Evolutionary conservation across 2,113 vertebrate species (phyloP).

Genomic region (Cyanistes caeruleus): DNA sequence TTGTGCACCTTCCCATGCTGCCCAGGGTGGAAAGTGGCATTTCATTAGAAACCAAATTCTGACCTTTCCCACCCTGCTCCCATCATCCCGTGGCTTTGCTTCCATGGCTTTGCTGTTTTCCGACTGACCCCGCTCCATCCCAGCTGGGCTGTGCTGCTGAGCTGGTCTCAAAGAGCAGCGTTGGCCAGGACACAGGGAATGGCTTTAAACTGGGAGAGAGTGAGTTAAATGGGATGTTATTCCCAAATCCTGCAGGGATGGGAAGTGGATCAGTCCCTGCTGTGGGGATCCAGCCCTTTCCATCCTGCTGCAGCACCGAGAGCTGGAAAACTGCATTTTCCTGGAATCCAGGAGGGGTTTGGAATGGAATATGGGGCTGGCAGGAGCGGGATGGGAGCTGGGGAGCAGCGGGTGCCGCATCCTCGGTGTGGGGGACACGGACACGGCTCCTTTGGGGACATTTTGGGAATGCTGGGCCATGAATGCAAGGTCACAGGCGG

Average conservation of each 20-base stretch:
- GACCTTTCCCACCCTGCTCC: fast-evolving
- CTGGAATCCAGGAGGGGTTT: not conserved
- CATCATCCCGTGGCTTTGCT: fast-evolving
- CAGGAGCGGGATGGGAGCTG: not conserved
- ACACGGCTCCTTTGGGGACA: fast-evolving
- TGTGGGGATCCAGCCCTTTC: fast-evolving
- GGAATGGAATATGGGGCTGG: not conserved
- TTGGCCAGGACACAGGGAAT: not conserved
- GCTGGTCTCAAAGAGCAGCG: fast-evolving
- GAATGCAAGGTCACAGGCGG: not conserved
- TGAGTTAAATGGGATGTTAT: not conserved
- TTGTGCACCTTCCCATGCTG: not conserved
- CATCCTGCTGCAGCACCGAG: not conserved
- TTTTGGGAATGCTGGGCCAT: not conserved
- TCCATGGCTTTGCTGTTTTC: not conserved
- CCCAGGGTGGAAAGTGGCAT: fast-evolving
- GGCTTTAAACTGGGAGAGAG: not conserved
- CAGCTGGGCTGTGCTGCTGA: not conserved
- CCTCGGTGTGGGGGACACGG: fast-evolving
- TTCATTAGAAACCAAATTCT: not conserved
- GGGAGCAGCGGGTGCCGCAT: not conserved
- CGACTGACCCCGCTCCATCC: fast-evolving
- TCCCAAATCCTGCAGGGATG: fast-evolving
- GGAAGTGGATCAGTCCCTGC: not conserved
- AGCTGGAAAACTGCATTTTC: not conserved